Conservation (phyloP, 2,113 vertebrate genomes). For the Nanorana parkeri region DNA sequence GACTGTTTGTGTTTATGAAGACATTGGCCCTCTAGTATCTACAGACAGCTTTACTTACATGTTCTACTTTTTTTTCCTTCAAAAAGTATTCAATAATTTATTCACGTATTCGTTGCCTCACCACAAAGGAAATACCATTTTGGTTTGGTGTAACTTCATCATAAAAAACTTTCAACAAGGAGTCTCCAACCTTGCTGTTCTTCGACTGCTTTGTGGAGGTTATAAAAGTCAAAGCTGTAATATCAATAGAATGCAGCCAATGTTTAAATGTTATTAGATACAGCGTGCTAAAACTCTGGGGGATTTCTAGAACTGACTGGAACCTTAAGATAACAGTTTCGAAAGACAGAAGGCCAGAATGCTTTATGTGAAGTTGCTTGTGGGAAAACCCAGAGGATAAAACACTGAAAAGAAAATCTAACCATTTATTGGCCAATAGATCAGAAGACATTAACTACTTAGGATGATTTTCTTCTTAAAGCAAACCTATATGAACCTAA, state of each 20-base stretch:
- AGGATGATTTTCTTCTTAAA: neutral
- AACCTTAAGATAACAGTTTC: conserved; percentile 31
- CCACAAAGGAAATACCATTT: no score
- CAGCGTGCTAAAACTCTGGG: neutral
- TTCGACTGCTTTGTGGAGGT: conserved; percentile 6
- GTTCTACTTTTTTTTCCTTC: no score
- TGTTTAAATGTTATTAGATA: conserved; percentile 34
- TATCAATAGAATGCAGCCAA: conserved; percentile 23
- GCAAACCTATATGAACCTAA: no score
- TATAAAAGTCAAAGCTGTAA: conserved; percentile 28
- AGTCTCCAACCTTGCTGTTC: conserved; percentile 19
- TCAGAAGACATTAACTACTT: neutral
- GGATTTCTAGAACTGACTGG: conserved; percentile 20
- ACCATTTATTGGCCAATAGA: neutral
- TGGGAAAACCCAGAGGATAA: conserved; percentile 13
- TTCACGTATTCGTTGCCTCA: no score
- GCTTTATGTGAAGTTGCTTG: neutral
- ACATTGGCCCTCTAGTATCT: no score
- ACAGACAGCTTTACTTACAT: no score
- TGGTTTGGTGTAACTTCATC: no score
- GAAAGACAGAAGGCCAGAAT: neutral
- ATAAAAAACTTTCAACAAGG: no score
- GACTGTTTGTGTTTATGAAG: no score
- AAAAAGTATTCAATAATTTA: no score
- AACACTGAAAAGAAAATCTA: neutral